Percentiles rank a stretch among this genome's conserved stretches.
phyloP scores from a whole-genome alignment of 2,113 vertebrate genomes.

The Pachyramphus minor region DNA sequence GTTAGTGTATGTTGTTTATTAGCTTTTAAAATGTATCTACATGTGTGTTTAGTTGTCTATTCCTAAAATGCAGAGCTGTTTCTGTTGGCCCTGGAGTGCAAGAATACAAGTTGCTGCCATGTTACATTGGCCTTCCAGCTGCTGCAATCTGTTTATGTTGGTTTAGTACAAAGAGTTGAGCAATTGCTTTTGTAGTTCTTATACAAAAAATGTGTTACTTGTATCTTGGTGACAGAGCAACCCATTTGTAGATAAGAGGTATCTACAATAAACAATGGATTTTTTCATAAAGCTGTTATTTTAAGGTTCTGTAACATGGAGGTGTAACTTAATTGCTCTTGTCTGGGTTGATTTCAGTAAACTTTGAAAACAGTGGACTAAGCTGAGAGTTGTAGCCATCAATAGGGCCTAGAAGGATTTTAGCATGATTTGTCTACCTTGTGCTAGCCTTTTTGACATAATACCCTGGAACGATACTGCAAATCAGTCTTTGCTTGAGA shows the following conservation, averaged over 20 bases:
- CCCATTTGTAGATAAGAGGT: neutral
- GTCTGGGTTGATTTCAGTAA: neutral
- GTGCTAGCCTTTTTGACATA: neutral
- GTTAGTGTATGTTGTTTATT: neutral
- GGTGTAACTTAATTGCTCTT: neutral
- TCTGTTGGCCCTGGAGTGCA: neutral
- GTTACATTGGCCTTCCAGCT: neutral
- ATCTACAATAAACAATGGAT: neutral
- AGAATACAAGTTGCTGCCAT: neutral
- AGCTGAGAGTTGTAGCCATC: neutral
- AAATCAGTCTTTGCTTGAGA: neutral
- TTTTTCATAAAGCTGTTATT: neutral
- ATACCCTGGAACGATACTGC: neutral
- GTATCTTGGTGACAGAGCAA: neutral
- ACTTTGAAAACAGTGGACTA: neutral
- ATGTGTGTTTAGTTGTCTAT: neutral
- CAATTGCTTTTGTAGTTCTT: neutral
- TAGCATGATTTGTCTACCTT: neutral
- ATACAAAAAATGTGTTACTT: neutral
- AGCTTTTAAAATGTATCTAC: neutral
- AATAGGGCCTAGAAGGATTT: neutral
- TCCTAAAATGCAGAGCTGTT: neutral
- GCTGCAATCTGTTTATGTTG: neutral
- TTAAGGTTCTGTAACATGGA: neutral
- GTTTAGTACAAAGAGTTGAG: neutral